Percentiles rank a stretch among this genome's conserved stretches.
Evolutionary conservation across 2,113 vertebrate genomes (phyloP).

Genomic region (Cairina moschata): DNA sequence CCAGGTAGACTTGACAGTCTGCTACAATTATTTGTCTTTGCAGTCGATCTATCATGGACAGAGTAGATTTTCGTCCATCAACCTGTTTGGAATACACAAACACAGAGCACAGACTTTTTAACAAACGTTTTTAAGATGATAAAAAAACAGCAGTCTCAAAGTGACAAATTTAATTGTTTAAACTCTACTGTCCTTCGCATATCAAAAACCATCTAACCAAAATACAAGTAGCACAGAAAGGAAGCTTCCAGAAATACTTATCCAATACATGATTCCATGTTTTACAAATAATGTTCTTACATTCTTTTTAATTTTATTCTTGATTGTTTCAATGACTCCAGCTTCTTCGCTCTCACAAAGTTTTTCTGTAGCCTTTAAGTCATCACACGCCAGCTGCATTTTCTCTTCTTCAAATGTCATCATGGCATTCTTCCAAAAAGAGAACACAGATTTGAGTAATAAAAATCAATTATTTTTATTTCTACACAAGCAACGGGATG

Average conservation of each 20-base stretch:
- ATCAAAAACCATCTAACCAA: neutral
- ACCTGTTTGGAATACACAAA: conserved; percentile 77
- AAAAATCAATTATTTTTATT: neutral
- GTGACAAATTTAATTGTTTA: neutral
- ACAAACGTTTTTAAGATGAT: neutral
- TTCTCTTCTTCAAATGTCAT: conserved; percentile 99
- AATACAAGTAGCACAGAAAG: neutral
- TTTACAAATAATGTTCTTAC: conserved; percentile 77
- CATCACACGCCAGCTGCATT: conserved; percentile 96
- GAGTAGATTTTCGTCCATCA: conserved; percentile 87
- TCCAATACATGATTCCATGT: neutral
- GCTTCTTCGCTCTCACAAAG: conserved; percentile 95
- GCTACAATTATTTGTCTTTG: conserved; percentile 98
- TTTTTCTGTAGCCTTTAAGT: conserved; percentile 95
- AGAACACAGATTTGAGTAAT: neutral
- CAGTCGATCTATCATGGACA: conserved; percentile 89
- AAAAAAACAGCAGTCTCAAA: neutral
- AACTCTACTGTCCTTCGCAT: neutral
- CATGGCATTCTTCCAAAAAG: conserved; percentile 90
- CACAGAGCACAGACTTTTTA: neutral
- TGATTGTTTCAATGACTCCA: conserved; percentile 97
- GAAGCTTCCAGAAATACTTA: neutral
- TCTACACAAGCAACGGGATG: neutral
- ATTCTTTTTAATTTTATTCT: conserved; percentile 97
- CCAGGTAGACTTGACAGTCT: conserved; percentile 97